phyloP scores from a whole-genome alignment of 2,888 invertebrate genomes.

The Frankliniella intonsa region DNA sequence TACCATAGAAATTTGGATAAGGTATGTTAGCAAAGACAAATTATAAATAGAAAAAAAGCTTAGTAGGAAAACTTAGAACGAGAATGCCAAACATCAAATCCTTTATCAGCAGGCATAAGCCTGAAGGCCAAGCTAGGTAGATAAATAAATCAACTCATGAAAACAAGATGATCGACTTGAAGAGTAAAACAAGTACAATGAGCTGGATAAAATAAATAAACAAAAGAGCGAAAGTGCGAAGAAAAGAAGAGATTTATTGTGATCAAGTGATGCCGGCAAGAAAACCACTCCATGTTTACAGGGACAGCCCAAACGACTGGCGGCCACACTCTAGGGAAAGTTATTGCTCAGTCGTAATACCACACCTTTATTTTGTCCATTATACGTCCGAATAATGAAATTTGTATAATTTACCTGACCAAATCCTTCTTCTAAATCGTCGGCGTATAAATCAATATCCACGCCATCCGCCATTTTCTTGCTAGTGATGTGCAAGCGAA shows the following conservation, averaged over 20 bases:
- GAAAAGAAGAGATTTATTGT: no score
- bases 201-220: not conserved
- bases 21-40: no score
- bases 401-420: constrained; percentile 57
- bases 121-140: not conserved
- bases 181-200: not conserved
- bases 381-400: constrained; percentile 9
- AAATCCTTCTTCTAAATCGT: constrained; percentile 94
- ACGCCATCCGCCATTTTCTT: constrained; percentile 85
- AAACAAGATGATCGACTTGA: not conserved
- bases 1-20: no score
- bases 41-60: no score
- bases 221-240: not conserved
- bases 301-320: no score
- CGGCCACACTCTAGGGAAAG: no score
- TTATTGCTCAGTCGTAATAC: no score
- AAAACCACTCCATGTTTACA: not conserved
- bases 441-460: constrained; percentile 95
- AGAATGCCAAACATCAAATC: no score
- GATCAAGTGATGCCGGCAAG: constrained; percentile 28
- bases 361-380: no score
- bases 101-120: not conserved
- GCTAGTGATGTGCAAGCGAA: constrained; percentile 27
- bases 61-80: no score
- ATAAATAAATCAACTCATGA: not conserved